Conservation (phyloP, 2,113 vertebrate species). For the Myrmecophaga tridactyla region DNA sequence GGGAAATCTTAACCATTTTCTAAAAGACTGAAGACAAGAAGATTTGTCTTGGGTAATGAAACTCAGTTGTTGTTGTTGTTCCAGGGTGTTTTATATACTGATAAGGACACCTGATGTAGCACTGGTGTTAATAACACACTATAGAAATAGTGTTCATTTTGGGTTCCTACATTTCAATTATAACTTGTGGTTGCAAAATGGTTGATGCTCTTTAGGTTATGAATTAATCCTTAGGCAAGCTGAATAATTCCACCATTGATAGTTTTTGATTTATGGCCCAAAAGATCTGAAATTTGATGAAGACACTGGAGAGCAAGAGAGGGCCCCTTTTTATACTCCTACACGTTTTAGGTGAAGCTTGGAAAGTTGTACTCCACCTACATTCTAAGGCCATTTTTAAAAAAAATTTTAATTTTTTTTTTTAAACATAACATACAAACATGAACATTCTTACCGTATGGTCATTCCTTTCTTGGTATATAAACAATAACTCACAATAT, state of each 20-base stretch:
- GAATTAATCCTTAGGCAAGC: background rate
- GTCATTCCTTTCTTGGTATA: no score
- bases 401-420: no score
- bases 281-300: constrained; percentile 11
- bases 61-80: background rate
- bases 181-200: background rate
- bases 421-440: no score
- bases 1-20: constrained; percentile 9
- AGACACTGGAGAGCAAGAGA: background rate
- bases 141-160: background rate
- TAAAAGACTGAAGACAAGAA: background rate
- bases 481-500: no score
- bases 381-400: background rate
- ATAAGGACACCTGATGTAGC: background rate
- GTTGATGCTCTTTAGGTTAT: background rate
- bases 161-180: background rate
- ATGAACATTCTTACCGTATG: no score
- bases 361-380: background rate
- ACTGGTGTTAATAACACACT: background rate
- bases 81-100: background rate
- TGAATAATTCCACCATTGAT: background rate
- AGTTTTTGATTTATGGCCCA: constrained; percentile 6
- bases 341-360: background rate
- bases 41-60: background rate
- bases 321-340: background rate